Percentiles rank a stretch among this genome's conserved stretches.
Evolutionary conservation across 2,113 vertebrate genomes (phyloP).

Genomic region (Stigmatopora argus): DNA sequence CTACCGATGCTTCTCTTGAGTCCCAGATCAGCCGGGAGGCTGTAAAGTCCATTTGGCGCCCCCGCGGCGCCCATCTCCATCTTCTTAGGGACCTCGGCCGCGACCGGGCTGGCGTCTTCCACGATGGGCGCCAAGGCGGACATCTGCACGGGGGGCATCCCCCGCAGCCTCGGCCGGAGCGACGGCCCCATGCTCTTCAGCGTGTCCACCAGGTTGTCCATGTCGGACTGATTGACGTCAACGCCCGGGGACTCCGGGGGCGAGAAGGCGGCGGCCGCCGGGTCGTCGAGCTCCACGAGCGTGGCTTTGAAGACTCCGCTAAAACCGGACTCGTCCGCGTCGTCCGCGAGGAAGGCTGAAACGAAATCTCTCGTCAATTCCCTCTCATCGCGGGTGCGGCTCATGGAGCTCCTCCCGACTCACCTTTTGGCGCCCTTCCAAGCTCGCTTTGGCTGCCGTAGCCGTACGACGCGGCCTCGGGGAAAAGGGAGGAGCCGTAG

Average conservation of each 20-base stretch:
- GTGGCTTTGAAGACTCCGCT: slow-evolving; percentile 66
- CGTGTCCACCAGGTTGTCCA: slow-evolving; percentile 83
- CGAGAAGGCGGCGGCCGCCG: slow-evolving; percentile 4
- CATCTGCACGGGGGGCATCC: slow-evolving; percentile 35
- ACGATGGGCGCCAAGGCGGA: slow-evolving; percentile 75
- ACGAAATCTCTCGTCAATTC: slow-evolving; percentile 15
- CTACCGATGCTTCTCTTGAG: slow-evolving; percentile 42
- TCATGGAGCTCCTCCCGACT: slow-evolving; percentile 35
- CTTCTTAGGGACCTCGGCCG: not conserved
- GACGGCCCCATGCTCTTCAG: slow-evolving; percentile 83
- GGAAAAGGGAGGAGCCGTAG: slow-evolving; percentile 15
- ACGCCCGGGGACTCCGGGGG: slow-evolving; percentile 56
- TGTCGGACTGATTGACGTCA: slow-evolving; percentile 67
- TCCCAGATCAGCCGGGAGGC: slow-evolving; percentile 57
- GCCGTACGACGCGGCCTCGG: slow-evolving; percentile 12
- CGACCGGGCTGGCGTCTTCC: slow-evolving; percentile 64
- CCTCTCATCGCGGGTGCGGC: slow-evolving; percentile 43
- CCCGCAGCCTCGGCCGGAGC: slow-evolving; percentile 62
- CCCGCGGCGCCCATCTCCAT: not conserved
- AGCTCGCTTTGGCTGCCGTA: slow-evolving; percentile 32
- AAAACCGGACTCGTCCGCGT: not conserved
- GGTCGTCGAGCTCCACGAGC: slow-evolving; percentile 61
- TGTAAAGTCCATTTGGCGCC: slow-evolving; percentile 20
- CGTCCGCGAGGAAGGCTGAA: slow-evolving; percentile 4
- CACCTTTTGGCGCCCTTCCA: slow-evolving; percentile 13